Percentiles rank a stretch among this genome's conserved stretches.
Evolutionary conservation across 2,797 vertebrate species (phyloP).

Genomic region (Urophycis tenuis): DNA sequence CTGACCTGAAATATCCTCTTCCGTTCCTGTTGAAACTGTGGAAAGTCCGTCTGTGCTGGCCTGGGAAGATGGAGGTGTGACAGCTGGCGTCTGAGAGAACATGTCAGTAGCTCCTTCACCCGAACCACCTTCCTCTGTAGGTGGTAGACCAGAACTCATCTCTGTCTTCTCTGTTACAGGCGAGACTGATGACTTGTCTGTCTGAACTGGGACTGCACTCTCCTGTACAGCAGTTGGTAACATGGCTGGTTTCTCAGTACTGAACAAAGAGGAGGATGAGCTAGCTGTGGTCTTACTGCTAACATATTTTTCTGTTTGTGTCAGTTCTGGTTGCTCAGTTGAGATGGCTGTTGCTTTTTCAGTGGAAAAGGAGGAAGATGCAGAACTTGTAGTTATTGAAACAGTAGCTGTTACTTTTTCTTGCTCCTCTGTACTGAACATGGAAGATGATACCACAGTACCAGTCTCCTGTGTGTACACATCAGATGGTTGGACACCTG

Average conservation of each 20-base stretch:
- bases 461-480: background rate
- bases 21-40: background rate
- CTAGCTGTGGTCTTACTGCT: background rate
- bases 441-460: slow-evolving; percentile 7
- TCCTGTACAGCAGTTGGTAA: background rate
- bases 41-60: background rate
- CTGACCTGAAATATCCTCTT: background rate
- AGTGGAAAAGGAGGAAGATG: no score
- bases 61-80: background rate
- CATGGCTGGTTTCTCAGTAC: background rate
- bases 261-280: background rate
- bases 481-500: slow-evolving; percentile 3
- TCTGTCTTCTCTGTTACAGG: background rate
- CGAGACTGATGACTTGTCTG: background rate
- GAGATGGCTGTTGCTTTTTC: no score
- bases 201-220: background rate
- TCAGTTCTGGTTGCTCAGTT: background rate
- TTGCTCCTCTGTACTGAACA: slow-evolving; percentile 37
- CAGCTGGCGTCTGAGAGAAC: background rate
- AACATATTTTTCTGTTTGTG: background rate
- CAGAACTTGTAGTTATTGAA: no score
- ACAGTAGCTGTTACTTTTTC: slow-evolving; percentile 1
- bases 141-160: background rate
- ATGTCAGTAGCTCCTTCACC: background rate
- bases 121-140: background rate